A percentile compares a stretch with the other conserved stretches of the same genome.
Evolutionary conservation across 2,888 invertebrate species (phyloP).

Genomic region (Eurytoma adleriae): DNA sequence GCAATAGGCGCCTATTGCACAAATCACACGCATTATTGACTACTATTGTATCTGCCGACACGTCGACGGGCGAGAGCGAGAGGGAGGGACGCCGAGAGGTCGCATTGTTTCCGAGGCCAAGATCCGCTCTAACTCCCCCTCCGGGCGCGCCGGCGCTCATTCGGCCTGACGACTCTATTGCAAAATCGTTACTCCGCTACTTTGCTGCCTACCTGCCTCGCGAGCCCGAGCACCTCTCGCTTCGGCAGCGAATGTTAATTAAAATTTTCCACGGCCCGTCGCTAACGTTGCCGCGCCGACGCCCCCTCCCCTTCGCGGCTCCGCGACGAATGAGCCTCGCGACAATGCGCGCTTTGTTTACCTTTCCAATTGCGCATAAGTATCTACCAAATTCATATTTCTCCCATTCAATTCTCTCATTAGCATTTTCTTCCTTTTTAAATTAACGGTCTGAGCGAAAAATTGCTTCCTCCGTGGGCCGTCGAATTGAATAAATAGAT

Average conservation of each 20-base stretch:
- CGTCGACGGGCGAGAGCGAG: conserved; percentile 61
- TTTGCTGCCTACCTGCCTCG: conserved; percentile 37
- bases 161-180: conserved; percentile 39
- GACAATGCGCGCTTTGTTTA: conserved; percentile 26
- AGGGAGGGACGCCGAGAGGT: not conserved
- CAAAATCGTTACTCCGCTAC: conserved; percentile 46
- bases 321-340: not conserved
- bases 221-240: not conserved
- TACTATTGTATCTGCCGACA: conserved; percentile 71
- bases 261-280: conserved; percentile 37
- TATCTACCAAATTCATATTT: not conserved
- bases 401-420: too few species aligned
- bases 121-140: conserved; percentile 37
- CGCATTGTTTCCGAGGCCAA: conserved; percentile 50
- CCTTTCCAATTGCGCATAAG: conserved; percentile 7
- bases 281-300: not conserved
- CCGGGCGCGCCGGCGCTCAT: conserved; percentile 1
- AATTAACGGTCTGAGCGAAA: too few species aligned
- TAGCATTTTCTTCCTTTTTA: too few species aligned
- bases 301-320: not conserved
- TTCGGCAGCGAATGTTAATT: conserved; percentile 37
- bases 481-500: not conserved
- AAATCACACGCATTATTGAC: conserved; percentile 75
- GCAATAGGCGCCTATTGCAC: conserved; percentile 74
- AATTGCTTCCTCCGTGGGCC: too few species aligned